A percentile compares a stretch with the other conserved stretches of the same genome.
phyloP scores from a whole-genome alignment of 1,140 invertebrate genomes.

The Aricia agestis region DNA sequence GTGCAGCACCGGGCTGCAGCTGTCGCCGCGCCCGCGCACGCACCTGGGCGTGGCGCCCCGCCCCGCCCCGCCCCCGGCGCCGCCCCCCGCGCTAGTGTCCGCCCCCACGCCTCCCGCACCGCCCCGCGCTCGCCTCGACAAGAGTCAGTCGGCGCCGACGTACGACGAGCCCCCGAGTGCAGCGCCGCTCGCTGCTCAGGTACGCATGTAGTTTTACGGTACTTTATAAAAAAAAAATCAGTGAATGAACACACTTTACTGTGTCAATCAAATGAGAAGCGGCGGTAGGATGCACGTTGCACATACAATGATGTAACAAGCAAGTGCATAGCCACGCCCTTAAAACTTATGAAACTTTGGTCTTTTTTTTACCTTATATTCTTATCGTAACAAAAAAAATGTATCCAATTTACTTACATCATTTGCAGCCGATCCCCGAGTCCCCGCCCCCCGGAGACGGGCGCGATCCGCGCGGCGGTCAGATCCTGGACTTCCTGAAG shows the following conservation, averaged over 20 bases:
- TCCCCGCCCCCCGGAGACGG: conserved; percentile 47
- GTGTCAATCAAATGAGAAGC: too few species aligned
- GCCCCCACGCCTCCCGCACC: conserved; percentile 17
- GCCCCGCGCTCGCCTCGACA: conserved; percentile 79
- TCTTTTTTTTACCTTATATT: too few species aligned
- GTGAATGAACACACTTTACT: too few species aligned
- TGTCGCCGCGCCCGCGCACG: conserved; percentile 80
- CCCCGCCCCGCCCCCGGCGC: conserved; percentile 60
- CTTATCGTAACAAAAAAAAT: too few species aligned
- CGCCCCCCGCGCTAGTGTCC: conserved; percentile 22
- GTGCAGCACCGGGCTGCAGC: conserved; percentile 83
- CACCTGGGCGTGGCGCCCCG: conserved; percentile 74
- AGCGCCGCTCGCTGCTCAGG: conserved; percentile 41
- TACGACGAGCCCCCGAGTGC: conserved; percentile 74
- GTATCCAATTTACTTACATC: too few species aligned
- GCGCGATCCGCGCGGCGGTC: conserved; percentile 51
- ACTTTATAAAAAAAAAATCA: too few species aligned
- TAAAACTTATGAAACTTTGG: too few species aligned
- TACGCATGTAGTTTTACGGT: too few species aligned
- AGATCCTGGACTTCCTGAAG: conserved; percentile 62
- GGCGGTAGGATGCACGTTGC: too few species aligned
- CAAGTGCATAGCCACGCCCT: too few species aligned
- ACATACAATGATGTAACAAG: too few species aligned
- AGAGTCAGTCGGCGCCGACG: conserved; percentile 85
- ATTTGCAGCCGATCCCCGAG: conserved; percentile 45